A percentile compares a stretch with the other conserved stretches of the same genome.
Conservation (phyloP, 2,113 vertebrate species). For the Romanogobio albipinnatus region DNA sequence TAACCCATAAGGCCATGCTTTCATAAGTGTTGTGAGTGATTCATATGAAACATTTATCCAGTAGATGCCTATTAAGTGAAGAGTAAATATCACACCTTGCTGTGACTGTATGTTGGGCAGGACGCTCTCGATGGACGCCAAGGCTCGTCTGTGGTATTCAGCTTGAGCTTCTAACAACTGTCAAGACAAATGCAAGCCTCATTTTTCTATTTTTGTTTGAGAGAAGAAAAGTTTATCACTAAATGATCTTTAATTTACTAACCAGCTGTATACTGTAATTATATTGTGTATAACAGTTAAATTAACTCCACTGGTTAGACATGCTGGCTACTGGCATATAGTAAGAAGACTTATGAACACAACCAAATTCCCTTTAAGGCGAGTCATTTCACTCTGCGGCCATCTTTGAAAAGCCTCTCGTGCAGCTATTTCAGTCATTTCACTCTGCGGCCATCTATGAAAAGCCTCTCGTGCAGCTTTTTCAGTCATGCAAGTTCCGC, state of each 20-base stretch:
- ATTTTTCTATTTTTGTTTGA: slow-evolving; percentile 14
- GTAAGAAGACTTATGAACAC: neutral
- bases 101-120: slow-evolving; percentile 91
- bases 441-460: no score
- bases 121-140: slow-evolving; percentile 91
- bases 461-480: no score
- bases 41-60: neutral
- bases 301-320: neutral
- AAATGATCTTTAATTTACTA: neutral
- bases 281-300: slow-evolving; percentile 43
- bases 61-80: neutral
- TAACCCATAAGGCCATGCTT: neutral
- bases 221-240: no score
- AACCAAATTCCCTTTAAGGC: neutral
- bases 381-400: no score
- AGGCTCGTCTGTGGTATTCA: slow-evolving; percentile 96
- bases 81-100: slow-evolving; percentile 82
- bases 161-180: slow-evolving; percentile 98
- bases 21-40: neutral
- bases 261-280: neutral
- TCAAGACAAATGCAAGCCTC: slow-evolving; percentile 75
- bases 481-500: no score
- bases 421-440: no score
- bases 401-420: no score
- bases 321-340: neutral